Conservation (phyloP, 2,888 invertebrate species). For the Petrolisthes cinctipes region DNA sequence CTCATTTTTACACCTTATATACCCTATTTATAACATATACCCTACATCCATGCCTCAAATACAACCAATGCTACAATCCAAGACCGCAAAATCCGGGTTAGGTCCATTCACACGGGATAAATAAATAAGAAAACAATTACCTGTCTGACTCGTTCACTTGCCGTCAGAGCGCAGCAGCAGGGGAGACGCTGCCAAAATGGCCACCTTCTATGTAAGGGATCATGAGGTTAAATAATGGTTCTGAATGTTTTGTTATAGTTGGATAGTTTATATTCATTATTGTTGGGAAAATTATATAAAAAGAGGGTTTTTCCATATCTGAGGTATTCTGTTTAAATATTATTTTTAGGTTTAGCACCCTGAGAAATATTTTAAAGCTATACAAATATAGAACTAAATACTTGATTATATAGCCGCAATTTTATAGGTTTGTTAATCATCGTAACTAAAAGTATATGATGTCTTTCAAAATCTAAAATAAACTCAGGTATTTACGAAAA, state of each 20-base stretch:
- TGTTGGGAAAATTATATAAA: too few species aligned
- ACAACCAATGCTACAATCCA: neutral
- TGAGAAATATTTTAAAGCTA: too few species aligned
- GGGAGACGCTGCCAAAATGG: constrained; percentile 32
- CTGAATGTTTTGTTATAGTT: neutral
- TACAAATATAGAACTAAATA: too few species aligned
- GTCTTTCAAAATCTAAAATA: too few species aligned
- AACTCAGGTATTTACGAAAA: too few species aligned
- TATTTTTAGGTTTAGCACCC: too few species aligned
- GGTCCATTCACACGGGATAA: neutral
- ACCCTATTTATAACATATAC: neutral
- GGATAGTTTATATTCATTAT: neutral
- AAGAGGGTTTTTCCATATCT: too few species aligned
- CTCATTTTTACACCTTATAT: neutral
- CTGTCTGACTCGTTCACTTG: constrained; percentile 33
- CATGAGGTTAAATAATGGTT: neutral
- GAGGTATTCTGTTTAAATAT: too few species aligned
- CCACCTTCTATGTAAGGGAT: constrained; percentile 2
- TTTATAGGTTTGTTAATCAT: too few species aligned
- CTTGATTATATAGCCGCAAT: too few species aligned
- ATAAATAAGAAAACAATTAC: constrained; percentile 17
- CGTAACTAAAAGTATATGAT: too few species aligned
- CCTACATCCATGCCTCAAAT: neutral
- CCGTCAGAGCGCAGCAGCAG: constrained; percentile 53
- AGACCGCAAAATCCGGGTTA: neutral